Base-by-base conservation (phyloP, 2,888 invertebrate genomes). In the Tiliacea aurago region DNA sequence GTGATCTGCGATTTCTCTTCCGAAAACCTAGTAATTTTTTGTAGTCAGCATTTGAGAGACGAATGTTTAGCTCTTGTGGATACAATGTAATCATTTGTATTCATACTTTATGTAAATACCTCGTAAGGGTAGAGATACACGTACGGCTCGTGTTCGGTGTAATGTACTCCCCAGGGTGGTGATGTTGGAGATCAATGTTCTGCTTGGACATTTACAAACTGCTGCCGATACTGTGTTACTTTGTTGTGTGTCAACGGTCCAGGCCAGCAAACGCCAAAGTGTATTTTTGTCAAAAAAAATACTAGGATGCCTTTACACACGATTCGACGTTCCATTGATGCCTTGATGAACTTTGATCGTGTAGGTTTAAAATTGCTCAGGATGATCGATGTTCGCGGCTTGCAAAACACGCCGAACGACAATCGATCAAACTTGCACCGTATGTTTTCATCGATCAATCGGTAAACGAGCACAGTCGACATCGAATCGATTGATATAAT, bases 141-240 rank as follows among this genome's bases (percentile, higher is more conserved):
- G n/a, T 58, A 23, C 41, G n/a, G 15, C 37, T 28, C 28, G 6
- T 59, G 69, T 71, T 70, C 41, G 1, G 33, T 75, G 61, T 78
- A 53, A 78, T 70, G 53, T 67, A 76, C 37, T 83, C 80, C 80
- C 83, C 13, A 43, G 80, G 55, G 81, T 11, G 58, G 9, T 43
- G 47, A 49, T 73, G 70, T 78, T 77, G 55, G 63, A 66, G 81
- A 70, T 73, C 78, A 82, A 74, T 58, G 70, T 28, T 70, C 58
- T 37, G 51, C 65, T 56, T 62, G 65, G 53, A 69, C 55, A 33
- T 75, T 70, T 51, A 47, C 63, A 59, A 37, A 73, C 45, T 71
- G 55, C 45, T 74, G 56, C 70, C 56, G 56, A 74, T 67, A 70
- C 70, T 56, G 10, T 28, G 28, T 78, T 55, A 66, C 41, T 33